Base-by-base conservation (phyloP, 2,113 vertebrate genomes). In the Brachyhypopomus occidentalis region DNA sequence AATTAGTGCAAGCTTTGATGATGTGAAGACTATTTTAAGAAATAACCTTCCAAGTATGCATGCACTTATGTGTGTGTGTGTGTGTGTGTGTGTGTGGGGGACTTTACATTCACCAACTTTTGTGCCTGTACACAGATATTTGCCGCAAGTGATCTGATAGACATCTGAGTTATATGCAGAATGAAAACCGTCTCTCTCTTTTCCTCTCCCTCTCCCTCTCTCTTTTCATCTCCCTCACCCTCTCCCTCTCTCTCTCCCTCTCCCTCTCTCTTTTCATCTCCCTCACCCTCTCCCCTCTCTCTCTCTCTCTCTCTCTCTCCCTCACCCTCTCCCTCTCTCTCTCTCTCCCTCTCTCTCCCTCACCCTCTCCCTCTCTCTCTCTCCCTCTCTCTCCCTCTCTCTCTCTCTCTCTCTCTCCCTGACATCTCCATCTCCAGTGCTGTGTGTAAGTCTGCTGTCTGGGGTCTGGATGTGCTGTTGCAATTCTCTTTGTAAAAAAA, bases 291-390 rank as follows among this genome's bases (percentile, higher is more conserved):
- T 66, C 63, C 14, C 20, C 27, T 30, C 27, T 56, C 20, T 36
- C 17, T 78, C 16, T 56, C 62, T 27, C 38, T 45, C 25, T 67
- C 25, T 38, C 48, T 78, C 19, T 58, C 56, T 64, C 55, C 78
- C 34, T 23, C 71, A 81, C 85, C 82, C 85, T 41, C n/a, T 81
- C 62, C 62, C 77, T 70, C 36, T 55, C 16, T 77, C 27, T 41
- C 30, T n/a, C 9, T 34, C 25, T 16, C 11, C 16, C 16, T 66
- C 63, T 8, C 22, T 66, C 63, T 66, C 63, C 2, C 63, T 4
- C 19, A 7, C 20, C 8, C 63, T 66, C 20, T 66, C 63, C 14
- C 20, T 23, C 2, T 38, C 62, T 45, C 38, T 25, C 27, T 9
- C 27, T 48, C 22, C 5, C 22, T n/a, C n/a, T 19, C 22, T n/a